phyloP scores from a whole-genome alignment of 2,888 invertebrate species.

The Iphiclides podalirius region DNA sequence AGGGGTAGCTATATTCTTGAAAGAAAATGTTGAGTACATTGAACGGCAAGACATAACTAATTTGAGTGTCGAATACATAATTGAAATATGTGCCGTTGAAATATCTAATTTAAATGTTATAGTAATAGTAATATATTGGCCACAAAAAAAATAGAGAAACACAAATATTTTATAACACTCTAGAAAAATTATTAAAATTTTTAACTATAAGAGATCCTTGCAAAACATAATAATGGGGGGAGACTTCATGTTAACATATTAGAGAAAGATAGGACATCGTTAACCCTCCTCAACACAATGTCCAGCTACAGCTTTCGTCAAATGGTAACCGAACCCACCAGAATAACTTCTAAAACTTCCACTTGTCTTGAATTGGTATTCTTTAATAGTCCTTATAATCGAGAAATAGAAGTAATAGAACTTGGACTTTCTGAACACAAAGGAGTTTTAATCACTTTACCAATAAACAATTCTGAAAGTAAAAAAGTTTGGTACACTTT shows the following conservation, averaged over 20 bases:
- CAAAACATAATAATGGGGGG: constrained; percentile 21
- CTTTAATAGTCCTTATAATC: not conserved
- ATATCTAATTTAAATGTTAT: not conserved
- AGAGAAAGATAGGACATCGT: not conserved
- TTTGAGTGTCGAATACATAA: constrained; percentile 13
- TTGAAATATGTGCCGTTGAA: constrained; percentile 22
- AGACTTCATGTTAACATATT: constrained; percentile 15
- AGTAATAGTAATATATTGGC: constrained; percentile 13
- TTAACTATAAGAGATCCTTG: not conserved
- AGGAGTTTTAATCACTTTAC: not conserved
- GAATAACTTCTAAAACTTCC: constrained; percentile 2
- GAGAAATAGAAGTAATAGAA: not conserved
- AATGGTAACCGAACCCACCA: constrained; percentile 1
- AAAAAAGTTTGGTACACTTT: not conserved
- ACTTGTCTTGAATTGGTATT: not conserved
- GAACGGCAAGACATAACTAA: constrained; percentile 12
- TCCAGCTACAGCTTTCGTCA: not conserved
- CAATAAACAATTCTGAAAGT: not conserved
- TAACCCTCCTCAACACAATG: not conserved
- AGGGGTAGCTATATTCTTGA: constrained; percentile 19
- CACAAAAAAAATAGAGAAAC: constrained; percentile 11
- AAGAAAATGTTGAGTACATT: not conserved
- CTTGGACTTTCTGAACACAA: constrained; percentile 2
- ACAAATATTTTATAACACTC: constrained; percentile 3
- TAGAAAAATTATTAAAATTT: constrained; percentile 16